phyloP scores from a whole-genome alignment of 92 coral and sea anemone genomes.

The Montipora capitata region DNA sequence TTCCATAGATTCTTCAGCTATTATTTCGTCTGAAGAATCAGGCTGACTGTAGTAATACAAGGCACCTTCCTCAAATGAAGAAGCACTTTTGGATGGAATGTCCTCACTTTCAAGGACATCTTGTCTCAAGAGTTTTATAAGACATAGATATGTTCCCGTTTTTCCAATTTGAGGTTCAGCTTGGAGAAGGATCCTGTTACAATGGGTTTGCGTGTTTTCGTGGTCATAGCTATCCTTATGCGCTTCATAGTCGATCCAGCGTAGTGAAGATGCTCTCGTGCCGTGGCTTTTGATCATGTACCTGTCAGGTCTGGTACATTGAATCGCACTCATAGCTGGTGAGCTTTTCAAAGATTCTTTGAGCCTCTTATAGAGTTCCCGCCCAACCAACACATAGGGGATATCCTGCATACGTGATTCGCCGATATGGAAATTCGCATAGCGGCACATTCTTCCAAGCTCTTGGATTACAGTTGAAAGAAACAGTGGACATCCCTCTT shows the following conservation, averaged over 20 bases:
- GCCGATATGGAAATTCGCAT: neutral
- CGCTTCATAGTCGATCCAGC: conserved; percentile 53
- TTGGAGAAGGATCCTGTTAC: conserved; percentile 65
- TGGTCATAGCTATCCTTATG: conserved; percentile 53
- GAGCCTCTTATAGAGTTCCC: conserved; percentile 33
- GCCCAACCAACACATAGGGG: conserved; percentile 64
- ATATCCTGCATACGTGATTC: conserved; percentile 1
- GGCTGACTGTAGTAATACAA: neutral
- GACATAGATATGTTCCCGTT: conserved; percentile 69
- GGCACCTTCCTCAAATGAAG: conserved; percentile 17
- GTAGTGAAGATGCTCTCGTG: conserved; percentile 11
- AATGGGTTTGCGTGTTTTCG: conserved; percentile 26
- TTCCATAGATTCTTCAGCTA: no score
- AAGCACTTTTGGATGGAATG: neutral
- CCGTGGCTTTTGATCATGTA: conserved; percentile 38
- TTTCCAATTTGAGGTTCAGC: conserved; percentile 79
- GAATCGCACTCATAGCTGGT: conserved; percentile 52
- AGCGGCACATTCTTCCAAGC: conserved; percentile 73
- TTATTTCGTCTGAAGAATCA: neutral
- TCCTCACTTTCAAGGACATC: conserved; percentile 20
- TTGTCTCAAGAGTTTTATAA: conserved; percentile 55
- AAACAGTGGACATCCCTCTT: conserved; percentile 23
- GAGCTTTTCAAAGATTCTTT: conserved; percentile 16
- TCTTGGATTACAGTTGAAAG: conserved; percentile 58
- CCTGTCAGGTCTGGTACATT: conserved; percentile 38